Percentiles rank a stretch among this genome's conserved stretches.
These are phyloP conservation scores for Clistopyga incitator DNA, from an alignment of 2,888 invertebrate species.

Conservation along the genomic window DNA sequence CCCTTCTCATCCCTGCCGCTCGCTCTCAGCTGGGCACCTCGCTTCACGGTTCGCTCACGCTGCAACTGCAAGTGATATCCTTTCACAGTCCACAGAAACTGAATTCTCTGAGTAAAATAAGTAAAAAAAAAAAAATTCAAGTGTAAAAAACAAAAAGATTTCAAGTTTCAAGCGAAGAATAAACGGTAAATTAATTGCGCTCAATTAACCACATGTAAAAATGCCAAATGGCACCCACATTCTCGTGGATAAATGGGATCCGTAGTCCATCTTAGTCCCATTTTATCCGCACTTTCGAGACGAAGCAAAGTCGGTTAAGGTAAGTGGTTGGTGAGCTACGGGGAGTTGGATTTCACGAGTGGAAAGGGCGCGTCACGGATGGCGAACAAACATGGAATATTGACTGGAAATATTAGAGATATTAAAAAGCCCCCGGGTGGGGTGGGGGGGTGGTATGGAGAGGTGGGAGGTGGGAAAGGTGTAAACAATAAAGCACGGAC, in stretches of 20 bases:
- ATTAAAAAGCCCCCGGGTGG: slow-evolving; percentile 74
- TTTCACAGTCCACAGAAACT: neutral
- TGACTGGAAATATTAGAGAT: slow-evolving; percentile 78
- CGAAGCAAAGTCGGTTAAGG: slow-evolving; percentile 42
- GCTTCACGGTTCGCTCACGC: neutral
- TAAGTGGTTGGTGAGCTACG: neutral
- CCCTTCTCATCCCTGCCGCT: slow-evolving; percentile 2
- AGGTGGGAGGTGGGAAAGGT: neutral
- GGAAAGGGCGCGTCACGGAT: slow-evolving; percentile 75
- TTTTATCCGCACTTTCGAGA: slow-evolving; percentile 14
- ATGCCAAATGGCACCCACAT: too few species aligned
- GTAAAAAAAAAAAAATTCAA: neutral
- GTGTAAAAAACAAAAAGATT: neutral
- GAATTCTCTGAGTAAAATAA: neutral
- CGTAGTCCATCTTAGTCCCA: too few species aligned
- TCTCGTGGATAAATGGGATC: too few species aligned
- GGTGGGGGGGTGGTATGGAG: neutral
- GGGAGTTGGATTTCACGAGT: slow-evolving; percentile 77
- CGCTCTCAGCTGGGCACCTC: neutral
- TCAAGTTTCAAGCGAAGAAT: neutral
- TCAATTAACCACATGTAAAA: too few species aligned
- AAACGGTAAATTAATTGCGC: neutral
- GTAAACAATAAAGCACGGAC: neutral
- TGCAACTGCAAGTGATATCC: neutral
- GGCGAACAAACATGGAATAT: slow-evolving; percentile 77